A percentile compares a stretch with the other conserved stretches of the same genome.
Conservation (phyloP, 2,113 vertebrate species). For the Phylloscopus trochiloides region DNA sequence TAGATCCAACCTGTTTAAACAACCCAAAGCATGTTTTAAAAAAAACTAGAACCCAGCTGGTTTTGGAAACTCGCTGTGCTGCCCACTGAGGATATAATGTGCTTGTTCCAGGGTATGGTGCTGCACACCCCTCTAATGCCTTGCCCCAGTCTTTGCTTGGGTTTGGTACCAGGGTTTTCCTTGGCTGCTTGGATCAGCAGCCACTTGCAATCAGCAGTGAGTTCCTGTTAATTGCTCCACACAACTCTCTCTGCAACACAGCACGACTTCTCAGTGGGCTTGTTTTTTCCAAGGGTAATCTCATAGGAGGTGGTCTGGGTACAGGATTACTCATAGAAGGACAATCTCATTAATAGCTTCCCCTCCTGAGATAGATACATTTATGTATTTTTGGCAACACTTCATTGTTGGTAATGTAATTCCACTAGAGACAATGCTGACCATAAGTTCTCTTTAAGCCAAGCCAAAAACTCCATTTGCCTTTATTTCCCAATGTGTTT, state of each 20-base stretch:
- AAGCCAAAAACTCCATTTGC: neutral
- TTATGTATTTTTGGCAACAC: constrained; percentile 27
- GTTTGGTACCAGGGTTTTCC: neutral
- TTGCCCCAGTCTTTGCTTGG: accelerated
- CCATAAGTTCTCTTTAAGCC: neutral
- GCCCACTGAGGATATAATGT: neutral
- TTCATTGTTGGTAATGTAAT: neutral
- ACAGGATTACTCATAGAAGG: constrained; percentile 34
- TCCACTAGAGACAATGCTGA: neutral
- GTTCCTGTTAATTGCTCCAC: constrained; percentile 33
- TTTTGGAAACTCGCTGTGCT: neutral
- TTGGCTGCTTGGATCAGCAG: neutral
- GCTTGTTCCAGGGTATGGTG: neutral
- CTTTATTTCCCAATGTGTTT: neutral
- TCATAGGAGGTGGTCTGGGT: constrained; percentile 39
- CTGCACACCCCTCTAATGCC: neutral
- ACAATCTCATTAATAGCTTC: constrained; percentile 56
- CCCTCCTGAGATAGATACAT: neutral
- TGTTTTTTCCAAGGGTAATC: constrained; percentile 38
- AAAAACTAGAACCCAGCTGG: neutral
- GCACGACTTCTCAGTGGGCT: constrained; percentile 25
- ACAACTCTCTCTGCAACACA: neutral
- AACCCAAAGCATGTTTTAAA: neutral
- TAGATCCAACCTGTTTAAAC: neutral
- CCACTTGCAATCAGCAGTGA: constrained; percentile 3